Conservation (phyloP, 2,888 invertebrate species). For the Yponomeuta sedellus region DNA sequence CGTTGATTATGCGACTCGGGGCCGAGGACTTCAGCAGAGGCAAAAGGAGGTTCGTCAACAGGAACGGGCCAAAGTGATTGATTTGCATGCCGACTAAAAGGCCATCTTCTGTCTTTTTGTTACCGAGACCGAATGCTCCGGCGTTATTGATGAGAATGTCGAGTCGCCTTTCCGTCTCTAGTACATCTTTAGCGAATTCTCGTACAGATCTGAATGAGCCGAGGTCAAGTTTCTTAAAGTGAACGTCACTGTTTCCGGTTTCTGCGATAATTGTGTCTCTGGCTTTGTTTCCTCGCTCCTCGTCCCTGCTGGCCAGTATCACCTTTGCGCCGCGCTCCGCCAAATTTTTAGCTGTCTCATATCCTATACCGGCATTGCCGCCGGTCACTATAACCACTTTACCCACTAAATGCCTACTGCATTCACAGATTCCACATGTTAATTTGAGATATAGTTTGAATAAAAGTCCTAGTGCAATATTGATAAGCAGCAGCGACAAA, state of each 20-base stretch:
- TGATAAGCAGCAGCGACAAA: constrained; percentile 4
- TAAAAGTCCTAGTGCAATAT: background rate
- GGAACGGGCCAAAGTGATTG: constrained; percentile 79
- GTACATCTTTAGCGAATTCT: constrained; percentile 76
- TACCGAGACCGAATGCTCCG: constrained; percentile 55
- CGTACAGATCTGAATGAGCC: constrained; percentile 73
- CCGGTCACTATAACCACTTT: constrained; percentile 91
- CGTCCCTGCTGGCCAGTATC: constrained; percentile 87
- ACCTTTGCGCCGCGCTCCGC: constrained; percentile 84
- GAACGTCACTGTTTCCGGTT: constrained; percentile 45
- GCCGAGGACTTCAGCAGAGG: constrained; percentile 56
- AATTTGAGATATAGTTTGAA: constrained; percentile 26
- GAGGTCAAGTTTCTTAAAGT: constrained; percentile 64
- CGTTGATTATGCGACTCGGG: constrained; percentile 55
- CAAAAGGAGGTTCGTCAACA: constrained; percentile 78
- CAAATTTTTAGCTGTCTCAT: constrained; percentile 82
- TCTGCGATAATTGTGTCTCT: constrained; percentile 36
- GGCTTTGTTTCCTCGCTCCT: constrained; percentile 78
- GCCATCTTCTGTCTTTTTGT: constrained; percentile 75
- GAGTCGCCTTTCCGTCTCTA: constrained; percentile 64
- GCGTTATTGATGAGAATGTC: constrained; percentile 80
- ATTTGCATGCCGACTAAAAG: constrained; percentile 76
- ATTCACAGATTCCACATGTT: constrained; percentile 42
- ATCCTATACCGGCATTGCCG: constrained; percentile 87
- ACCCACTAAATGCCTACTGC: constrained; percentile 77